Evolutionary conservation across 2,113 vertebrate genomes (phyloP), one percentile per base, ranked within the genome.

Genomic region (Tenrec ecaudatus): DNA sequence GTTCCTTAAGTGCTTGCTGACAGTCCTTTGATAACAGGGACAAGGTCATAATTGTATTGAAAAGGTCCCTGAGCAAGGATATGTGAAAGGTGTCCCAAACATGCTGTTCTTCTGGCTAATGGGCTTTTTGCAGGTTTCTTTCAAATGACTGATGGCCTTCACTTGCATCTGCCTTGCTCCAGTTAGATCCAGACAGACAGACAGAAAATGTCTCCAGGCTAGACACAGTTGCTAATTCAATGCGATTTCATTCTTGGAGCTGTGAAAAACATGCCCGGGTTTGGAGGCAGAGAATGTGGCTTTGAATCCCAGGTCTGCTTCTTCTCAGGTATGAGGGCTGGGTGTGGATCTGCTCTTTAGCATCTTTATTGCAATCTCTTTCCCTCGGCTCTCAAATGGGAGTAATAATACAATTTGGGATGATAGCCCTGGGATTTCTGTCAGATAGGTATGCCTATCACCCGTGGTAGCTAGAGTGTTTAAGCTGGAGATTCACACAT

Each of bases 1-100:
- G 36, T 88, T 82, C 27, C 76, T 76, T 93, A 93, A 91, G 88
- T 88, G 88, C 93, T 89, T 83, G 79, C 47, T 81, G 76, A 81
- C 71, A 84, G 29, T 33, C 27, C 82, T 92, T 47, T 92, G 92
- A 78, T 76, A 76, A 62, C 43, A 81, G 82, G 47, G 58, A 80
- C 79, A 80, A 53, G 79, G 79, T 91, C 38, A 19, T 79, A 53
- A 82, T 62, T 88, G 43, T 36, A 60, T 27, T 31, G 82, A 77
- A 88, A 96, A 84, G 36, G 20, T 91, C 62, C 36, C 53, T 76
- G 81, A 79, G 84, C 78, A 57, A 57, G 73, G 73, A 66, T 91
- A 93, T 95, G 84, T 89, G 80, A 92, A 88, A 90, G 27, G 36
- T 83, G 62, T 47, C 64, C 78, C 66, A 1, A 82, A 86, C 64